These are phyloP conservation scores for Spongia lamella DNA, from an alignment of 37 sponge, comb jelly and placozoan genomes.

Conservation along the genomic window DNA sequence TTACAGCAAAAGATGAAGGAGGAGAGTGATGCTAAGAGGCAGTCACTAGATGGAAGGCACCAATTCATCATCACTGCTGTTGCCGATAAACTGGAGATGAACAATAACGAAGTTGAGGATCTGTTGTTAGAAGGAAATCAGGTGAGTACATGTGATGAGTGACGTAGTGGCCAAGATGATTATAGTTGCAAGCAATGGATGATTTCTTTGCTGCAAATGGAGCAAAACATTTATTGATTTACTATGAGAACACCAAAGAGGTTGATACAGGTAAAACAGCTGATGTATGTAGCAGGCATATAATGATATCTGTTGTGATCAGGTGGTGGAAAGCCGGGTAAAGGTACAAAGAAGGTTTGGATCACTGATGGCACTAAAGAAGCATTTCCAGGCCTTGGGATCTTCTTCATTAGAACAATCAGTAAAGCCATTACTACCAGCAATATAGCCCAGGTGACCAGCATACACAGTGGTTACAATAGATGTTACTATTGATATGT, in stretches of 20 bases:
- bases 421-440: constrained; percentile 53
- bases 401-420: constrained; percentile 73
- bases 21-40: constrained; percentile 82
- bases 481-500: background rate
- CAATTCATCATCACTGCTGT: constrained; percentile 75
- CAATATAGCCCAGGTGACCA: constrained; percentile 64
- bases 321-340: constrained; percentile 25
- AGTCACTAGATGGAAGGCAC: constrained; percentile 87
- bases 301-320: background rate
- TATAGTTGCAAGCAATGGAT: constrained; percentile 79
- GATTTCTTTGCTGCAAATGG: constrained; percentile 76
- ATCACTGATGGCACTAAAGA: constrained; percentile 76
- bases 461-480: background rate
- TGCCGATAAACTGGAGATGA: constrained; percentile 75
- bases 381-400: constrained; percentile 67
- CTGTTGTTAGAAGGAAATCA: constrained; percentile 82
- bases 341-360: constrained; percentile 44
- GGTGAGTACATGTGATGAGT: constrained; percentile 43
- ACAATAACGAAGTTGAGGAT: constrained; percentile 83
- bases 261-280: background rate
- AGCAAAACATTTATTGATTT: constrained; percentile 50
- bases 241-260: constrained; percentile 32
- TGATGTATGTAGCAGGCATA: background rate
- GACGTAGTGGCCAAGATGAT: too few species aligned
- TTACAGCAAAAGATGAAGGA: constrained; percentile 40